Evolutionary conservation across 2,888 invertebrate genomes (phyloP), one percentile per base, ranked within the genome.

Genomic region (Amorpha juglandis): DNA sequence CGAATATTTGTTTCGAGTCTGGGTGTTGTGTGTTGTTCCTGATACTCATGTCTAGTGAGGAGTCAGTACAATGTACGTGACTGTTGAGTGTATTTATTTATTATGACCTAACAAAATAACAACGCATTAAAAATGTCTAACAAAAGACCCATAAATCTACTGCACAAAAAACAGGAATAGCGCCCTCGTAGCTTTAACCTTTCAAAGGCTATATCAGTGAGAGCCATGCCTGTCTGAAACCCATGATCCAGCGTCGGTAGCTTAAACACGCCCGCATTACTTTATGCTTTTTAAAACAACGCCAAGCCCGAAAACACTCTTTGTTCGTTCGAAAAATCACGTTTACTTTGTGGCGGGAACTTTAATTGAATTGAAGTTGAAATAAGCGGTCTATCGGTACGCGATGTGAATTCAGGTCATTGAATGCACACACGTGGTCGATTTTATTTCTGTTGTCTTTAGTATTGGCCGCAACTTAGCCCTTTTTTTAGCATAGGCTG

Each of bases 201-300:
- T 58, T 58, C 58, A 58, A 58, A 58, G 65, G 75, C 76, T 78
- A 71, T 79, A 75, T 77, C 78, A 76, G 71, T 71, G 66, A 63
- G 66, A 72, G 71, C 77, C 70, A 75, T 78, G 75, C 74, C 74
- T 71, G 74, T 71, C 76, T 76, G 73, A 69, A 76, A 73, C 73
- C 75, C 73, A 74, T 81, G 76, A 86, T 84, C 82, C 84, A 70
- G 73, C 76, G 78, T 69, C 77, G 77, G 80, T 77, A 81, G 81
- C 79, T 81, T 79, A 76, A 79, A 79, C 80, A 81, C 79, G 80
- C 75, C 69, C 14, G 51, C 35, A 42, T 77, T 79, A 70, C 73
- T 72, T 69, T 73, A 70, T 72, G 71, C 70, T 71, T 76, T 75
- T 72, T 77, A 79, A 77, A 78, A 51, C 72, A 79, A 80, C 68